These are phyloP conservation scores for Gymnothorax javanicus DNA, from an alignment of 2,797 vertebrate genomes.

Conservation along the genomic window DNA sequence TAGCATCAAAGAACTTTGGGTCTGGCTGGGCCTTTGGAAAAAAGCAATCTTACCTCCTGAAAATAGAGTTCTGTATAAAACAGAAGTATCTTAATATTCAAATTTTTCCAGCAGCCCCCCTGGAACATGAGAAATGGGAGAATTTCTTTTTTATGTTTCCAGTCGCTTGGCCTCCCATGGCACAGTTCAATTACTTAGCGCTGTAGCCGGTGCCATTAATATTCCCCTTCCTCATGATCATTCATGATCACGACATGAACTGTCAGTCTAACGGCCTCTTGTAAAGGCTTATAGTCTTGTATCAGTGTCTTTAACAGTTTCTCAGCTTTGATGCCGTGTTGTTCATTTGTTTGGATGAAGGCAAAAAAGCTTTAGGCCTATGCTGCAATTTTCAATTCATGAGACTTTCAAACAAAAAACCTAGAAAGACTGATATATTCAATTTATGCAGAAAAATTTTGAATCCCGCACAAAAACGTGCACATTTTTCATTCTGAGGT, in stretches of 20 bases:
- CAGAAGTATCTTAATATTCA: slow-evolving; percentile 12
- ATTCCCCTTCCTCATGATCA: slow-evolving; percentile 53
- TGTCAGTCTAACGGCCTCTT: slow-evolving; percentile 52
- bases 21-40: neutral
- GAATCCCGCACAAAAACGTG: too few relatives aligned
- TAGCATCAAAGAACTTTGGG: neutral
- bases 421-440: neutral
- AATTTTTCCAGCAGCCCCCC: slow-evolving; percentile 25
- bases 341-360: neutral
- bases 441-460: too few relatives aligned
- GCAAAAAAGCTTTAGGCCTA: neutral
- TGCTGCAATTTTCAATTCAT: neutral
- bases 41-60: neutral
- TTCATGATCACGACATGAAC: neutral
- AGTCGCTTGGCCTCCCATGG: slow-evolving; percentile 22
- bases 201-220: slow-evolving; percentile 47
- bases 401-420: neutral
- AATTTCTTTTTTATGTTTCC: slow-evolving; percentile 33
- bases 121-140: slow-evolving; percentile 23
- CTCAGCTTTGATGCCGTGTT: neutral
- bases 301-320: neutral
- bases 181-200: slow-evolving; percentile 54
- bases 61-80: slow-evolving; percentile 10
- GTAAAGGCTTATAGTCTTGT: neutral
- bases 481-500: neutral